Conservation (phyloP, 2,888 invertebrate genomes). For the Acronicta psi region DNA sequence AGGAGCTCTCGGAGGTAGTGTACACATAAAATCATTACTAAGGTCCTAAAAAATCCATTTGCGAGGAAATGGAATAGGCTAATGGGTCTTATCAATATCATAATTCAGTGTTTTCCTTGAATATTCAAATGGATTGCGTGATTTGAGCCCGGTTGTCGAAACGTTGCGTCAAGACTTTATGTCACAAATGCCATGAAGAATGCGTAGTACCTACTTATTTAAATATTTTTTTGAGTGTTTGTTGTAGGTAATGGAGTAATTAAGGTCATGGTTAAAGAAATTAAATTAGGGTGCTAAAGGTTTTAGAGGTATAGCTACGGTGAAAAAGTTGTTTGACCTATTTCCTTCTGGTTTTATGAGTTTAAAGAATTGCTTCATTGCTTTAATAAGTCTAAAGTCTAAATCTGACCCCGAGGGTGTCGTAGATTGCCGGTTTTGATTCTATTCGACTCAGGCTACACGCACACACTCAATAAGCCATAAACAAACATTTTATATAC, state of each 20-base stretch:
- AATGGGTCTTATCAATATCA: constrained; percentile 60
- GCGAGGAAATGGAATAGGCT: constrained; percentile 51
- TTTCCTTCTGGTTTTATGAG: too few relatives aligned
- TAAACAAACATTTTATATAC: too few relatives aligned
- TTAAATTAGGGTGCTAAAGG: constrained; percentile 19
- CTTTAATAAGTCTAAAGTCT: too few relatives aligned
- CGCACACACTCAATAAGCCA: too few relatives aligned
- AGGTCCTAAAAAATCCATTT: constrained; percentile 45
- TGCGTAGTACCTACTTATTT: constrained; percentile 45
- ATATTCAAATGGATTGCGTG: constrained; percentile 73
- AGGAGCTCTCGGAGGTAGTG: too few relatives aligned
- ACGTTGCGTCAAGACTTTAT: constrained; percentile 61
- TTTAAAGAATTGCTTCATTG: too few relatives aligned
- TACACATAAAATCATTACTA: constrained; percentile 23
- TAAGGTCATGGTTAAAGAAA: constrained; percentile 39
- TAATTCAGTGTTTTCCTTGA: constrained; percentile 66
- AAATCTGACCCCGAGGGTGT: too few relatives aligned
- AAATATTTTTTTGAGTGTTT: constrained; percentile 58
- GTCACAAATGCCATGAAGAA: constrained; percentile 59
- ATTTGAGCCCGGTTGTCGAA: constrained; percentile 37
- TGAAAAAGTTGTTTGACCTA: too few relatives aligned
- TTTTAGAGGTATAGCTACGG: constrained; percentile 3
- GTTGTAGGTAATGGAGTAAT: constrained; percentile 48
- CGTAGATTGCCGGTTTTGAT: too few relatives aligned
- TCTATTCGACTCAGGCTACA: too few relatives aligned